Conservation (phyloP, 2,797 vertebrate species). For the Phalloptychus januarius region DNA sequence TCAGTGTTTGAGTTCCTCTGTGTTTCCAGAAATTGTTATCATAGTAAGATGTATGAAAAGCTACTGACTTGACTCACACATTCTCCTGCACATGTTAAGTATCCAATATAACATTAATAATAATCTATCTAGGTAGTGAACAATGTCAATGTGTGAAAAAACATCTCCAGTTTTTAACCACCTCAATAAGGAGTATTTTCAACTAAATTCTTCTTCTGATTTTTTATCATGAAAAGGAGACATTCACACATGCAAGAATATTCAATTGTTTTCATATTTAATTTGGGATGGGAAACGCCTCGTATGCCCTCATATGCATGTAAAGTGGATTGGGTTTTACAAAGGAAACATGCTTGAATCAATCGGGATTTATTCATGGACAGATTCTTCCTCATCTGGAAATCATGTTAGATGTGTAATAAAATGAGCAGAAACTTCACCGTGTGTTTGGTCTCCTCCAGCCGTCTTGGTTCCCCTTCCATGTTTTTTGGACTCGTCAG, state of each 20-base stretch:
- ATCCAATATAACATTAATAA: too few species aligned
- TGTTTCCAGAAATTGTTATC: neutral
- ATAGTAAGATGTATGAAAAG: too few species aligned
- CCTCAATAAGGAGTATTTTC: too few species aligned
- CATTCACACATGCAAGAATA: too few species aligned
- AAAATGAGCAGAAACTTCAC: neutral
- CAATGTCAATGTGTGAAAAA: too few species aligned
- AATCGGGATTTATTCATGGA: neutral
- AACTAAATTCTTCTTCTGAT: too few species aligned
- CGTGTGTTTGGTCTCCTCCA: conserved; percentile 13
- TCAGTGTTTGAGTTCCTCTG: neutral
- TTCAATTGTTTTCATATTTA: neutral
- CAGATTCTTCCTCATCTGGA: neutral
- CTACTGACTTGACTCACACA: too few species aligned
- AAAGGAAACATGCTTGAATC: neutral
- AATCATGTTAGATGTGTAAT: neutral
- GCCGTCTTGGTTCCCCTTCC: conserved; percentile 33
- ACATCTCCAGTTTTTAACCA: too few species aligned
- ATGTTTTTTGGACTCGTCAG: conserved; percentile 38
- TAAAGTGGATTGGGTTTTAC: neutral
- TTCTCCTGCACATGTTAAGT: too few species aligned
- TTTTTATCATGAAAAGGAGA: too few species aligned
- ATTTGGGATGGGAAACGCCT: neutral
- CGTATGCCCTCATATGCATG: neutral
- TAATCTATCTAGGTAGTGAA: too few species aligned